These are phyloP conservation scores for Trichopoda pennipes DNA, from an alignment of 2,888 invertebrate genomes.

Conservation along the genomic window DNA sequence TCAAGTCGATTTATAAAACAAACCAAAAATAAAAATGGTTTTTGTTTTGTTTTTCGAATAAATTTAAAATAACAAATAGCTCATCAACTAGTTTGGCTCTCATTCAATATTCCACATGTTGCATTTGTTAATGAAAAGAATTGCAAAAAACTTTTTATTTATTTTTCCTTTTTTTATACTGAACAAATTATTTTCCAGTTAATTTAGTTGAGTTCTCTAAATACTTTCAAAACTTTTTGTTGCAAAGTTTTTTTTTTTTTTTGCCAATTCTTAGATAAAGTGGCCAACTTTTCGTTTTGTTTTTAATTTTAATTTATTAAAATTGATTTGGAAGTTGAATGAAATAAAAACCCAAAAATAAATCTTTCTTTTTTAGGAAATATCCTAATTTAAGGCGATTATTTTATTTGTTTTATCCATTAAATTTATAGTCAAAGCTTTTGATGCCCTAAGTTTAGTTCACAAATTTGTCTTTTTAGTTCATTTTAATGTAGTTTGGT, in stretches of 20 bases:
- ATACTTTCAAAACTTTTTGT: constrained; percentile 4
- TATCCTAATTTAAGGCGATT: too few species aligned
- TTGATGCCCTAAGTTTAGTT: too few species aligned
- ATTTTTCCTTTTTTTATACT: background rate
- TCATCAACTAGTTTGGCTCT: background rate
- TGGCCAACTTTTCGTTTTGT: too few species aligned
- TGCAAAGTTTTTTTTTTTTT: constrained; percentile 5
- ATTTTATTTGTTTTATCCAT: too few species aligned
- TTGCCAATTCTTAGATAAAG: background rate
- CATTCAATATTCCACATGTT: constrained; percentile 35
- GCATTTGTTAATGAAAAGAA: constrained; percentile 16
- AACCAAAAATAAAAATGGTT: background rate
- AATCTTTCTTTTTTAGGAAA: too few species aligned
- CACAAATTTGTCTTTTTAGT: too few species aligned
- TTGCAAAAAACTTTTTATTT: constrained; percentile 14
- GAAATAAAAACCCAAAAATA: too few species aligned
- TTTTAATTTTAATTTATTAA: too few species aligned
- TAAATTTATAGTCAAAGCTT: too few species aligned
- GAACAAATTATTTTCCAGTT: constrained; percentile 8
- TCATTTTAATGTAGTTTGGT: too few species aligned
- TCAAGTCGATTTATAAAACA: too few species aligned
- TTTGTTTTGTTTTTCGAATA: background rate
- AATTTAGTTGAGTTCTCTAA: constrained; percentile 19
- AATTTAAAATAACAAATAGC: background rate
- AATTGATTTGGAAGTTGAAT: too few species aligned